A percentile compares a stretch with the other conserved stretches of the same genome.
Evolutionary conservation across 1,140 invertebrate species (phyloP).

Genomic region (Cyclargus thomasi): DNA sequence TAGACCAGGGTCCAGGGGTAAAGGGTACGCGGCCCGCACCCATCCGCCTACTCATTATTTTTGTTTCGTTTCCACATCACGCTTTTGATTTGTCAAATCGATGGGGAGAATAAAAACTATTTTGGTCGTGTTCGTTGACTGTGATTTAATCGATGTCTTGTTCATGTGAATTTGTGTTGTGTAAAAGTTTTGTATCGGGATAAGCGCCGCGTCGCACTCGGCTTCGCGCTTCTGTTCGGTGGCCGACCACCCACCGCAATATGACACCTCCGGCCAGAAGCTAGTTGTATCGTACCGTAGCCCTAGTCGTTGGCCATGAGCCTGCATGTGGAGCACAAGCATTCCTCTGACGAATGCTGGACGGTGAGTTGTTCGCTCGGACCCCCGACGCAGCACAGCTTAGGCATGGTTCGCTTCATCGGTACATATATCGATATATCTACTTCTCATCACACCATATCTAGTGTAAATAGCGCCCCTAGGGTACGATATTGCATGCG

Average conservation of each 20-base stretch:
- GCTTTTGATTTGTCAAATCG: slow-evolving; percentile 56
- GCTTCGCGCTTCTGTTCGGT: slow-evolving; percentile 57
- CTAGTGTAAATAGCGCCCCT: slow-evolving; percentile 15
- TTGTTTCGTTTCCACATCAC: slow-evolving; percentile 45
- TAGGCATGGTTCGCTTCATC: slow-evolving; percentile 32
- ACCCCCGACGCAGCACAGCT: slow-evolving; percentile 40
- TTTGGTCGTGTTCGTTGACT: slow-evolving; percentile 71
- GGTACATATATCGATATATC: slow-evolving; percentile 38
- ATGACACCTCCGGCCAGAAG: slow-evolving; percentile 59
- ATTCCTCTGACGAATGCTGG: slow-evolving; percentile 65
- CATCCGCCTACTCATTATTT: slow-evolving; percentile 32
- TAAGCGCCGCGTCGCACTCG: slow-evolving; percentile 64
- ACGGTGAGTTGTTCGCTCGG: slow-evolving; percentile 58
- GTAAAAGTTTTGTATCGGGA: slow-evolving; percentile 52
- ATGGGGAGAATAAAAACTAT: slow-evolving; percentile 66
- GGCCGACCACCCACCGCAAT: slow-evolving; percentile 57
- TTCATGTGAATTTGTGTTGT: slow-evolving; percentile 75
- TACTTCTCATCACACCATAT: slow-evolving; percentile 15
- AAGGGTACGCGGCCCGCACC: slow-evolving; percentile 28
- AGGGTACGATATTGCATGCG: slow-evolving; percentile 22
- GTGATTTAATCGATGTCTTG: slow-evolving; percentile 68
- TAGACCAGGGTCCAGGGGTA: slow-evolving; percentile 7
- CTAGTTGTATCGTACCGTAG: slow-evolving; percentile 57
- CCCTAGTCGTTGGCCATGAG: slow-evolving; percentile 57
- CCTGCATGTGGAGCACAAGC: slow-evolving; percentile 65